phyloP scores from a whole-genome alignment of 1,140 invertebrate genomes.

The Pogonomyrmex californicus region DNA sequence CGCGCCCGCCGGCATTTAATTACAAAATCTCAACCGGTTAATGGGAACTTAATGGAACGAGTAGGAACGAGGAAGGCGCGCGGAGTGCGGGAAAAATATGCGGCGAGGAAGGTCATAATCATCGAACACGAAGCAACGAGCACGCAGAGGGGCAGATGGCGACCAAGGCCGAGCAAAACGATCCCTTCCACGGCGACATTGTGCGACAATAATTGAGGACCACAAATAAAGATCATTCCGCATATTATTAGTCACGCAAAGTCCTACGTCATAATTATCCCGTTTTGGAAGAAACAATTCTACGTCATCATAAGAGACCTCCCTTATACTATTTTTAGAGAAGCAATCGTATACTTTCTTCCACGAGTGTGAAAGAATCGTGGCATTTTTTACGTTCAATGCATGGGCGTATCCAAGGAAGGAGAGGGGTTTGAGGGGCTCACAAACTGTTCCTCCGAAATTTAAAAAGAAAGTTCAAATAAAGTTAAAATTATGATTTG shows the following conservation, averaged over 20 bases:
- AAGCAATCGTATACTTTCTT: not conserved
- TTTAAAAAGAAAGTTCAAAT: no score
- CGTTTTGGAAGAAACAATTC: not conserved
- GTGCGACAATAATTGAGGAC: slow-evolving; percentile 21
- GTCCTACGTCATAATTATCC: not conserved
- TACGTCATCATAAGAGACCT: no score
- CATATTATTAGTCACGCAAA: not conserved
- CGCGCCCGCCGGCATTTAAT: slow-evolving; percentile 68
- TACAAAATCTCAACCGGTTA: slow-evolving; percentile 72
- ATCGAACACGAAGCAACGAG: slow-evolving; percentile 61
- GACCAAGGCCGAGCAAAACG: slow-evolving; percentile 41
- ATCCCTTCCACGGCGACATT: slow-evolving; percentile 42
- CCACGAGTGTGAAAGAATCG: not conserved
- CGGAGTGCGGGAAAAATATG: slow-evolving; percentile 60
- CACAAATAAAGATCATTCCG: not conserved
- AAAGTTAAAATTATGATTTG: no score
- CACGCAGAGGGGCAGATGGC: slow-evolving; percentile 11
- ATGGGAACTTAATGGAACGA: slow-evolving; percentile 78
- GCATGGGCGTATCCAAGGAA: no score
- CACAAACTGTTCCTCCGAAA: no score
- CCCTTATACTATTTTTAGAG: not conserved
- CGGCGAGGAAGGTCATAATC: slow-evolving; percentile 77
- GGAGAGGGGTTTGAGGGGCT: no score
- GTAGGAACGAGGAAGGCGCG: slow-evolving; percentile 49
- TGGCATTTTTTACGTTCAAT: no score